Percentiles rank a stretch among this genome's conserved stretches.
Conservation (phyloP, 2,888 invertebrate species). For the Apotomis betuletana region DNA sequence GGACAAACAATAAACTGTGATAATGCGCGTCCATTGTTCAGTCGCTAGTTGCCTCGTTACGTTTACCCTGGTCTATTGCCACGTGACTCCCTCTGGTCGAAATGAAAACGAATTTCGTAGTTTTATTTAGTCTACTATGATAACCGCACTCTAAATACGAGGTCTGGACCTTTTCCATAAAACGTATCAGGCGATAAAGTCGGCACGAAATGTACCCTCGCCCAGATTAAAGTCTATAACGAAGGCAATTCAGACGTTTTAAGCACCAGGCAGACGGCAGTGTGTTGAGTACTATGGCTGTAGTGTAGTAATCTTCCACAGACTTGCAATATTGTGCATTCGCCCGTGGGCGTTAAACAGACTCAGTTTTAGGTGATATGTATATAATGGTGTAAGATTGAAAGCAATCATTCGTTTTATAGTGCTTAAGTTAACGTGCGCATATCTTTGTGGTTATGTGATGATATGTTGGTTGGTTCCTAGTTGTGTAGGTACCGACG, state of each 20-base stretch:
- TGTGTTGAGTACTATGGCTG: constrained; percentile 53
- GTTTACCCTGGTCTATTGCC: constrained; percentile 44
- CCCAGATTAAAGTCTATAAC: constrained; percentile 60
- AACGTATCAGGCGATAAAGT: constrained; percentile 58
- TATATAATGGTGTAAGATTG: constrained; percentile 58
- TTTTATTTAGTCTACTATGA: constrained; percentile 44
- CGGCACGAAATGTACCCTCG: constrained; percentile 44
- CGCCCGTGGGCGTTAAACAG: constrained; percentile 57
- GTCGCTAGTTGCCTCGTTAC: constrained; percentile 55
- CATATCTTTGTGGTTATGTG: constrained; percentile 79
- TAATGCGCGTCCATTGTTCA: constrained; percentile 80
- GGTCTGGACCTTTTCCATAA: constrained; percentile 39
- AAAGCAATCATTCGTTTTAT: constrained; percentile 62
- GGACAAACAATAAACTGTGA: constrained; percentile 72
- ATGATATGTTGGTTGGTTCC: constrained; percentile 68
- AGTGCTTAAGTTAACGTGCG: constrained; percentile 74
- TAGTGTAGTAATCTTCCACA: constrained; percentile 62
- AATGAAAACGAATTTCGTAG: constrained; percentile 58
- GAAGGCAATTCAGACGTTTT: constrained; percentile 54
- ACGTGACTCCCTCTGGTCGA: constrained; percentile 43
- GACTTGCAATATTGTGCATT: constrained; percentile 67
- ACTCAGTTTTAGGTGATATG: constrained; percentile 56
- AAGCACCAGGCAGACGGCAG: constrained; percentile 54
- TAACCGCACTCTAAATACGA: constrained; percentile 36
- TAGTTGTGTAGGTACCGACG: constrained; percentile 66